Conservation (phyloP, 2,113 vertebrate species). For the Turnix velox region DNA sequence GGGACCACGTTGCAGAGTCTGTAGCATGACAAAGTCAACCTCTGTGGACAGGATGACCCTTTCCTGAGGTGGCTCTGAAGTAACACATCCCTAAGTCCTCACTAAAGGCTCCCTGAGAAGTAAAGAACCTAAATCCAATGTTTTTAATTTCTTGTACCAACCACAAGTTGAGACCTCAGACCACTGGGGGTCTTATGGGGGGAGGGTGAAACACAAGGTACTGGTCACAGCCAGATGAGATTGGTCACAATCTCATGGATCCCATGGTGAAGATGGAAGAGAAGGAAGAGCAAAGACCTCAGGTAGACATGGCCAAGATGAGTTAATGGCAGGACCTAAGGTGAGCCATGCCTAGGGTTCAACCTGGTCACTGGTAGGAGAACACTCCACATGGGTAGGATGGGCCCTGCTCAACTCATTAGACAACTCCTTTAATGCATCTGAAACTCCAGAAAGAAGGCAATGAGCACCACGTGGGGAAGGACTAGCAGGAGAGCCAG, state of each 20-base stretch:
- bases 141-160: background rate
- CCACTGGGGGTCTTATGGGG: background rate
- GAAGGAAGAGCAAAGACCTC: background rate
- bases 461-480: background rate
- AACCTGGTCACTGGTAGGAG: background rate
- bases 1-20: background rate
- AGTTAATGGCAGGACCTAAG: background rate
- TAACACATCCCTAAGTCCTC: background rate
- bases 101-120: background rate
- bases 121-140: background rate
- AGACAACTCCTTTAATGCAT: background rate
- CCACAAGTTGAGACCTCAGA: accelerated
- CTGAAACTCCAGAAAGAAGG: background rate
- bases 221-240: background rate
- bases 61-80: background rate
- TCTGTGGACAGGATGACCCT: background rate
- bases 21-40: accelerated
- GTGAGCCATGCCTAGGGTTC: background rate
- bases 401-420: background rate
- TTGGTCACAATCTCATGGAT: background rate
- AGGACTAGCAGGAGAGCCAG: background rate
- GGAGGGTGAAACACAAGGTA: background rate
- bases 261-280: background rate
- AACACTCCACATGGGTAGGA: background rate
- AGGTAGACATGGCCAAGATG: background rate